A percentile compares a stretch with the other conserved stretches of the same genome.
These are phyloP conservation scores for Ophonus ardosiacus DNA, from an alignment of 2,888 invertebrate species.

Conservation along the genomic window DNA sequence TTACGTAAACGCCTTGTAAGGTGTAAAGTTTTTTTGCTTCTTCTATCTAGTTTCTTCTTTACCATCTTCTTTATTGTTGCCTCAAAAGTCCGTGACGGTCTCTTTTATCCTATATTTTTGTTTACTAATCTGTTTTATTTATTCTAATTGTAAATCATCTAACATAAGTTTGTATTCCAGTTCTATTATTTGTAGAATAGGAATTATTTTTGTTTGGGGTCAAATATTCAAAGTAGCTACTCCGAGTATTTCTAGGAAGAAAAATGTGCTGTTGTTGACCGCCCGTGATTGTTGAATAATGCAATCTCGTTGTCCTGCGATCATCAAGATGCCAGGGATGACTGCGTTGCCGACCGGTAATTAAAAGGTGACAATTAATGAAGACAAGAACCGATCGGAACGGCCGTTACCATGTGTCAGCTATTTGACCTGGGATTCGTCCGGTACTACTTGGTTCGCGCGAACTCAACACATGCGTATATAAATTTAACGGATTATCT, in stretches of 20 bases:
- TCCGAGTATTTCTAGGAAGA: not conserved
- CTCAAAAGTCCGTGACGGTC: too few species aligned
- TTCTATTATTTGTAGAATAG: too few species aligned
- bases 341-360: constrained; percentile 69
- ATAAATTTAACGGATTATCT: constrained; percentile 65
- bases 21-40: too few species aligned
- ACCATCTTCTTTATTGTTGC: too few species aligned
- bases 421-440: constrained; percentile 71
- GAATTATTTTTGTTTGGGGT: too few species aligned
- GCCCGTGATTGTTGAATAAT: constrained; percentile 30
- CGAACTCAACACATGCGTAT: constrained; percentile 58
- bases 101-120: too few species aligned
- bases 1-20: too few species aligned
- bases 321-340: constrained; percentile 51
- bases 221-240: not conserved
- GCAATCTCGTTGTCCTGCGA: not conserved
- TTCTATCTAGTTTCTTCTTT: too few species aligned
- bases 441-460: constrained; percentile 11
- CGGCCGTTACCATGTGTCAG: constrained; percentile 73
- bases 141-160: too few species aligned
- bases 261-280: not conserved
- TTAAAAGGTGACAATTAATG: constrained; percentile 77
- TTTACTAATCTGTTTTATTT: too few species aligned
- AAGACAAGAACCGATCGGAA: constrained; percentile 76
- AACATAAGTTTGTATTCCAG: too few species aligned